phyloP scores from a whole-genome alignment of 2,113 vertebrate genomes.

The Carettochelys insculpta region DNA sequence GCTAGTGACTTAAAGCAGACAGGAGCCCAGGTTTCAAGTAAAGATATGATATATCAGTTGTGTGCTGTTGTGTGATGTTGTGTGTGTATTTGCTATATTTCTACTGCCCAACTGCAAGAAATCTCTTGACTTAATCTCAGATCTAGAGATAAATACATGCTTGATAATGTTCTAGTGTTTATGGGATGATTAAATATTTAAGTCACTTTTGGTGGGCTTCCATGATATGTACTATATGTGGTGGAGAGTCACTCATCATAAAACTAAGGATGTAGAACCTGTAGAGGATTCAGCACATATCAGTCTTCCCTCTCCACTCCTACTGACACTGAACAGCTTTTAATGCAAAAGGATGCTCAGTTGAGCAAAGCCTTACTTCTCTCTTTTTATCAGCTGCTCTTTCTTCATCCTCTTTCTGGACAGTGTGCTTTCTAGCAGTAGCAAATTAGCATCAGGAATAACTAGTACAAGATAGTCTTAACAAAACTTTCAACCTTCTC shows the following conservation, averaged over 20 bases:
- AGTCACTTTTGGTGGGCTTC: conserved; percentile 7
- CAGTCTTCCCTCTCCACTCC: not conserved
- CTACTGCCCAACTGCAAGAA: too few species aligned
- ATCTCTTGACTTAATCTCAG: conserved; percentile 14
- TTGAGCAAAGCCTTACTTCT: conserved; percentile 43
- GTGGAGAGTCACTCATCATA: conserved; percentile 6
- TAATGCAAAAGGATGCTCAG: conserved; percentile 40
- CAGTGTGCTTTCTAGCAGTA: conserved; percentile 29
- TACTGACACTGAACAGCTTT: conserved; percentile 32
- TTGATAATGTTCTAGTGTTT: conserved; percentile 4
- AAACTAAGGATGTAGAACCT: conserved; percentile 16
- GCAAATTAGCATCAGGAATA: conserved; percentile 33
- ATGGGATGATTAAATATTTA: not conserved
- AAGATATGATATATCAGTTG: too few species aligned
- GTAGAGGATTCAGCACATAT: conserved; percentile 28
- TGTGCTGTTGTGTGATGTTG: not conserved
- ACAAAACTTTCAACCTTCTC: not conserved
- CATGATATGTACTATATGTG: conserved; percentile 24
- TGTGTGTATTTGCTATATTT: not conserved
- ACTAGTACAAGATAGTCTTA: conserved; percentile 16
- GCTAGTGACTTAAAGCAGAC: not conserved
- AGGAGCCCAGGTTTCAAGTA: not conserved
- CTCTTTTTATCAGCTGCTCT: conserved; percentile 35
- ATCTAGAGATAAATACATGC: conserved; percentile 5
- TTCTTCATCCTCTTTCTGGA: conserved; percentile 21